A percentile compares a stretch with the other conserved stretches of the same genome.
These are phyloP conservation scores for Plagiodera versicolora DNA, from an alignment of 2,888 invertebrate species.

Conservation along the genomic window DNA sequence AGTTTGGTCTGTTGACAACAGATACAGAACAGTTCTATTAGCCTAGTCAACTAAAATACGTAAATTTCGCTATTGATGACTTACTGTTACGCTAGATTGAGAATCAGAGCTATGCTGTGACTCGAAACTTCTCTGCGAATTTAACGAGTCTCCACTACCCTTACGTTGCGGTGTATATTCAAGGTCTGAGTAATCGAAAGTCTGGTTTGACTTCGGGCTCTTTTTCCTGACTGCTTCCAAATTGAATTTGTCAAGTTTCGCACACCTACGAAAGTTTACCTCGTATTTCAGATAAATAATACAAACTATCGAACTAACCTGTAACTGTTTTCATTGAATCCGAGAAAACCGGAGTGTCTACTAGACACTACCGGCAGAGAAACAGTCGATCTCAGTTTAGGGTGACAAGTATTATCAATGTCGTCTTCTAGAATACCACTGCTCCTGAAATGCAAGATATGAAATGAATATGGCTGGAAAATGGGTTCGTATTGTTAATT, in stretches of 20 bases:
- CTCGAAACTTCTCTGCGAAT: constrained; percentile 58
- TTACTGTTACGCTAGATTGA: constrained; percentile 41
- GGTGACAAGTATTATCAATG: constrained; percentile 50
- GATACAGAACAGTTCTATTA: too few species aligned
- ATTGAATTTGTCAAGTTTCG: constrained; percentile 41
- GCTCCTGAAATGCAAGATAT: constrained; percentile 52
- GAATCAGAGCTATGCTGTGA: constrained; percentile 57
- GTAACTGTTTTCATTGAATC: constrained; percentile 8
- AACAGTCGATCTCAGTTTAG: constrained; percentile 52
- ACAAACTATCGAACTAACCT: constrained; percentile 17
- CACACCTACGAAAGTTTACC: constrained; percentile 18
- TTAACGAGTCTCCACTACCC: constrained; percentile 60
- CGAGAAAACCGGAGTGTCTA: constrained; percentile 34
- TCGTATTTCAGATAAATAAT: too few species aligned
- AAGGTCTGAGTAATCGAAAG: constrained; percentile 48
- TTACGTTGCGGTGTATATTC: constrained; percentile 54
- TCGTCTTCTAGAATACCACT: constrained; percentile 63
- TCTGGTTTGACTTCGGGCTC: constrained; percentile 50
- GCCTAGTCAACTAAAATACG: too few species aligned
- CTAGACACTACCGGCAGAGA: constrained; percentile 54
- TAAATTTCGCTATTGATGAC: constrained; percentile 9
- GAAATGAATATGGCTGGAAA: neutral
- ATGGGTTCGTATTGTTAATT: constrained; percentile 33
- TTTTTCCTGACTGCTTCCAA: constrained; percentile 41
- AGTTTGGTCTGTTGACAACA: too few species aligned